phyloP scores from a whole-genome alignment of 1,140 invertebrate species.

The Pachypeltis micranthus region DNA sequence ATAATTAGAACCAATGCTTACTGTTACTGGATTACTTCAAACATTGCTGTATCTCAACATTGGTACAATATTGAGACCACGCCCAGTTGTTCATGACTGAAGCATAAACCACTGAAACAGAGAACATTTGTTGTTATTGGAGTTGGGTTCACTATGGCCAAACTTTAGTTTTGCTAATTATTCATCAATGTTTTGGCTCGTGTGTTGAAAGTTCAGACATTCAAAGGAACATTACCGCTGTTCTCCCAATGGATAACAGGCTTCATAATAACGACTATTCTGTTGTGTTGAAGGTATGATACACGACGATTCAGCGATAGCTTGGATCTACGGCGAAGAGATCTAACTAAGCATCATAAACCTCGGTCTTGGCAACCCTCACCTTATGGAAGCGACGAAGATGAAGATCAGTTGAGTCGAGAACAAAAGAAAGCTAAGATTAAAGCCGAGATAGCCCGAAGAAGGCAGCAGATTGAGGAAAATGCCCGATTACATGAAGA shows the following conservation, averaged over 20 bases:
- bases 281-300: slow-evolving; percentile 27
- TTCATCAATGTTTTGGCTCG: neutral
- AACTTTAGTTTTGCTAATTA: neutral
- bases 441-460: slow-evolving; percentile 49
- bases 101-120: neutral
- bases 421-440: slow-evolving; percentile 50
- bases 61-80: slow-evolving; percentile 7
- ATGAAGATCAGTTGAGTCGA: slow-evolving; percentile 37
- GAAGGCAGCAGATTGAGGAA: slow-evolving; percentile 49
- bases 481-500: slow-evolving; percentile 45
- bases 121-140: neutral
- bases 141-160: neutral
- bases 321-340: slow-evolving; percentile 30
- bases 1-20: neutral
- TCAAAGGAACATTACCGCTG: neutral
- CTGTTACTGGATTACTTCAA: too few species aligned
- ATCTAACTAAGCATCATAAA: slow-evolving; percentile 31
- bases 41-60: too few species aligned
- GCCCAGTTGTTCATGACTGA: slow-evolving; percentile 1
- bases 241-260: neutral
- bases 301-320: slow-evolving; percentile 35
- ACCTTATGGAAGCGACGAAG: slow-evolving; percentile 39
- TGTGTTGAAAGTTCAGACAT: neutral
- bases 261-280: neutral
- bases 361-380: slow-evolving; percentile 48